Percentiles rank a stretch among this genome's conserved stretches.
phyloP scores from a whole-genome alignment of 2,888 invertebrate genomes.

The Megaustenia siamemsis region DNA sequence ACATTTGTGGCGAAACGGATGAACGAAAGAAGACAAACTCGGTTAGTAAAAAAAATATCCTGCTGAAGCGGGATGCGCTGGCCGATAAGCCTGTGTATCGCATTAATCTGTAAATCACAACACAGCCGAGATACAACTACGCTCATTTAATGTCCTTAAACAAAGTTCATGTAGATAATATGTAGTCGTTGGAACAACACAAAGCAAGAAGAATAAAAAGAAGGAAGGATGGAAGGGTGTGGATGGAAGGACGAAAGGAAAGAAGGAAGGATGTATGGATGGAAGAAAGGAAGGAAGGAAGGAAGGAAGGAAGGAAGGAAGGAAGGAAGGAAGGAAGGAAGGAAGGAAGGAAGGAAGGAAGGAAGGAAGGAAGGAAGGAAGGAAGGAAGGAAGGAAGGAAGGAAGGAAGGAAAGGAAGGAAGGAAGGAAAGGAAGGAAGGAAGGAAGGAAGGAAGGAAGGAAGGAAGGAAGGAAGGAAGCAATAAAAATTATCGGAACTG shows the following conservation, averaged over 20 bases:
- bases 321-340: not conserved
- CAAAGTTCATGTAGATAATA: no score
- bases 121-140: no score
- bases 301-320: not conserved
- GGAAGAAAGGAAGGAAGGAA: not conserved
- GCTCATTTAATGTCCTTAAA: no score
- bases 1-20: no score
- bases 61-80: no score
- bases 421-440: no score
- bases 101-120: no score
- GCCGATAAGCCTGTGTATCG: no score
- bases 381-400: conserved; percentile 1
- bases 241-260: not conserved
- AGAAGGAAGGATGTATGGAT: conserved; percentile 7
- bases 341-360: not conserved
- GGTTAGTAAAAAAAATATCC: no score
- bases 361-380: conserved; percentile 4
- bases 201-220: conserved; percentile 16
- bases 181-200: no score
- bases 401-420: not conserved
- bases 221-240: not conserved
- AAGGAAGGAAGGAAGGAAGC: not conserved
- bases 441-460: conserved; percentile 22
- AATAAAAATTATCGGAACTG: not conserved
- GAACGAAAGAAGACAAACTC: no score